Base-by-base conservation (phyloP, 92 coral and sea anemone genomes). In the Phymanthus crucifer region DNA sequence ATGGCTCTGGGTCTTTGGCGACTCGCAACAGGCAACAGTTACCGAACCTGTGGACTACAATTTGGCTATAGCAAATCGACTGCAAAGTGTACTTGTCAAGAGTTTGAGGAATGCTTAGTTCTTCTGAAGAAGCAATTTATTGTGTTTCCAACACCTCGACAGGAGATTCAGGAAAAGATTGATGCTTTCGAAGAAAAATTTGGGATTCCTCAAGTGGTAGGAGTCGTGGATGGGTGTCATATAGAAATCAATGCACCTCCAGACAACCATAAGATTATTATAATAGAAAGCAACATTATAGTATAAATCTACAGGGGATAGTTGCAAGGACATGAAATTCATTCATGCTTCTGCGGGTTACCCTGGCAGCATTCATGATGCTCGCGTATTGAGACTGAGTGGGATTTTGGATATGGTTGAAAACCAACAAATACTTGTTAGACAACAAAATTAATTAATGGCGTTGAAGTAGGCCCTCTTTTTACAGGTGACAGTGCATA, bases 151-250 rank as follows among this genome's bases (percentile, higher is more conserved):
- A 31, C 14, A 70, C 87, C 84, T 52, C 38, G 70, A 48, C 83
- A 70, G 26, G 90, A 91, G 82, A 84, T 82, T 43, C 73, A 84
- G 71, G 83, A 78, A 61, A 92, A 72, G 33, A 78, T 88, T 70
- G 85, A 77, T 32, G 66, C 32, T 32, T 90, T 81, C 77, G 82
- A 87, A 74, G 89, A 90, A 69, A 34, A 70, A 71, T 80, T 81
- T 78, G 75, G 82, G 64, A 73, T 90, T 54, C 82, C 89, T 23
- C 89, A 85, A 73, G 47, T 69, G 32, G 83, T 89, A 26, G 88
- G 88, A 16, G 90, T 87, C 21, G 76, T 90, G n/a, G 91, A 90
- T 75, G 92, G 90, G 33, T 78, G 82, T 27, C 91, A 83, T 69
- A 87, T 87, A 17, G 88, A 83, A 75, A 86, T 86, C 29, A 87